phyloP scores from a whole-genome alignment of 2,797 vertebrate genomes.

The Chelmon rostratus region DNA sequence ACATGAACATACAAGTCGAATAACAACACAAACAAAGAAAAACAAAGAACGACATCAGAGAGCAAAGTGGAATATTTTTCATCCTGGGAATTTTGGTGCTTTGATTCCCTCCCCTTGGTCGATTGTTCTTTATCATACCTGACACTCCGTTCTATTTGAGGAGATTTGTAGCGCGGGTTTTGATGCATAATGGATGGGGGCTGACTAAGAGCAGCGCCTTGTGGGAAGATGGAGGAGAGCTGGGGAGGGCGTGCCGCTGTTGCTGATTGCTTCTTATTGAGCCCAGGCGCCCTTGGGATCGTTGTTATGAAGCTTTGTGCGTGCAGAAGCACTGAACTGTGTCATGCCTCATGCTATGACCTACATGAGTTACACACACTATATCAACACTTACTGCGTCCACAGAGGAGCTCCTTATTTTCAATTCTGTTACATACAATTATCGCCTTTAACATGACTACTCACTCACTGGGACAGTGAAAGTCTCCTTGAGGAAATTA shows the following conservation, averaged over 20 bases:
- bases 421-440: slow-evolving; percentile 16
- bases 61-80: slow-evolving; percentile 74
- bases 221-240: slow-evolving; percentile 72
- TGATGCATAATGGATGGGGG: slow-evolving; percentile 84
- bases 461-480: slow-evolving; percentile 1
- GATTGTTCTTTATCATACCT: slow-evolving; percentile 83
- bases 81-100: slow-evolving; percentile 73
- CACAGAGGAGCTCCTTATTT: slow-evolving; percentile 36
- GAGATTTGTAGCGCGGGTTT: slow-evolving; percentile 76
- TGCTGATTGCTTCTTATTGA: slow-evolving; percentile 84
- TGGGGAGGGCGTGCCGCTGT: slow-evolving; percentile 52
- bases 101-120: slow-evolving; percentile 67
- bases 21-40: slow-evolving; percentile 80
- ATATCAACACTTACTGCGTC: slow-evolving; percentile 24
- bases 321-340: slow-evolving; percentile 57
- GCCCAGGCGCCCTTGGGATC: slow-evolving; percentile 71
- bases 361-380: slow-evolving; percentile 56
- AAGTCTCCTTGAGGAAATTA: slow-evolving; percentile 52
- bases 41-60: slow-evolving; percentile 72
- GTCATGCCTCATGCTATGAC: slow-evolving; percentile 62
- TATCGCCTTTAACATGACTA: slow-evolving; percentile 27
- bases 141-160: slow-evolving; percentile 81
- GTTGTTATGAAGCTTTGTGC: slow-evolving; percentile 62
- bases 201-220: slow-evolving; percentile 71
- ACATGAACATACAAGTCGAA: slow-evolving; percentile 75